Percentiles rank a stretch among this genome's conserved stretches.
Evolutionary conservation across 2,797 vertebrate species (phyloP).

Genomic region (Rachycentron canadum): DNA sequence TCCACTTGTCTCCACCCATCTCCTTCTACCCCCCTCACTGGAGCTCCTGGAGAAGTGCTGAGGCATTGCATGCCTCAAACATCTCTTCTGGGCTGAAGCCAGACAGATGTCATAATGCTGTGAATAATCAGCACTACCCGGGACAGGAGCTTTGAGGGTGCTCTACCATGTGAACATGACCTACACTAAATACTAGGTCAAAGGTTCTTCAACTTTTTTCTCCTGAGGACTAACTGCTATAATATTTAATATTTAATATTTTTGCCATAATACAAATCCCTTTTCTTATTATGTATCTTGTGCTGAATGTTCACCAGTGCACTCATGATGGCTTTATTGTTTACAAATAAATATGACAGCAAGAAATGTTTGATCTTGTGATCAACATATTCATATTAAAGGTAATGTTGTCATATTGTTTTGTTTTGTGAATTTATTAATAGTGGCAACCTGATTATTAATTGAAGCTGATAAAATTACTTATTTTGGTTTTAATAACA

Average conservation of each 20-base stretch:
- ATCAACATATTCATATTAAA: background rate
- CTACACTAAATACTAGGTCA: constrained; percentile 56
- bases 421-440: background rate
- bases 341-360: constrained; percentile 2
- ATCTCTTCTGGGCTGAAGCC: constrained; percentile 70
- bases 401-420: background rate
- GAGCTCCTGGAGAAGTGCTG: constrained; percentile 77
- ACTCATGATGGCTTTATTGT: background rate
- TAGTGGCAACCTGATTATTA: background rate
- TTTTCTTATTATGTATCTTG: constrained; percentile 10
- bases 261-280: constrained; percentile 10
- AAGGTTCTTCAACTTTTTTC: constrained; percentile 54
- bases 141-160: constrained; percentile 56
- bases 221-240: background rate
- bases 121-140: constrained; percentile 72
- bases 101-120: constrained; percentile 73
- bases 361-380: background rate
- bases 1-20: constrained; percentile 74
- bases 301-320: background rate
- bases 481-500: background rate
- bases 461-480: background rate
- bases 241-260: no score
- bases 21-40: constrained; percentile 50
- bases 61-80: constrained; percentile 75
- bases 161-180: constrained; percentile 60